Conservation (phyloP, 2,113 vertebrate genomes). For the Aviceda subcristata region DNA sequence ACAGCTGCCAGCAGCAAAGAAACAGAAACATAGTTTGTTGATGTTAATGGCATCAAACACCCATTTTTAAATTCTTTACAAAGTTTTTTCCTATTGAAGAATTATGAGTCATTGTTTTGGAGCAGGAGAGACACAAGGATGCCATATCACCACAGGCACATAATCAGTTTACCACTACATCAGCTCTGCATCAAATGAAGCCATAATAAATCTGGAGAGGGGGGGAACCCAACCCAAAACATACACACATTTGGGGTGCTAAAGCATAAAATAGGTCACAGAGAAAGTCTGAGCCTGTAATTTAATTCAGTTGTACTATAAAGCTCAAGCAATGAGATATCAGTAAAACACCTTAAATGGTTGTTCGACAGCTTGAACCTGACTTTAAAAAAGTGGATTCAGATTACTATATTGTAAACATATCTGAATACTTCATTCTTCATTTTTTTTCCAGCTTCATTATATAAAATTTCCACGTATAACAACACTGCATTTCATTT, state of each 20-base stretch:
- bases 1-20: background rate
- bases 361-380: background rate
- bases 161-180: slow-evolving; percentile 20
- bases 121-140: background rate
- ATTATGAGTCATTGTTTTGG: background rate
- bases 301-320: background rate
- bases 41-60: background rate
- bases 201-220: background rate
- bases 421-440: background rate
- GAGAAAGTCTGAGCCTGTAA: slow-evolving; percentile 11
- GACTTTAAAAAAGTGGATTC: background rate
- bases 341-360: background rate
- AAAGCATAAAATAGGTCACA: background rate
- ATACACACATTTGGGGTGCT: background rate
- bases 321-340: background rate
- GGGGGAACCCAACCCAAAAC: background rate
- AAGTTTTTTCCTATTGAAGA: background rate
- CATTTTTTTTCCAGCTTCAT: background rate
- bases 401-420: background rate
- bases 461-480: background rate
- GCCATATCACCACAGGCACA: background rate
- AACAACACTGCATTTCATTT: background rate
- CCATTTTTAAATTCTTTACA: background rate
- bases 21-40: background rate
- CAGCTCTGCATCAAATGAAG: background rate